phyloP scores from a whole-genome alignment of 2,113 vertebrate species.

The Apeltes quadracus region DNA sequence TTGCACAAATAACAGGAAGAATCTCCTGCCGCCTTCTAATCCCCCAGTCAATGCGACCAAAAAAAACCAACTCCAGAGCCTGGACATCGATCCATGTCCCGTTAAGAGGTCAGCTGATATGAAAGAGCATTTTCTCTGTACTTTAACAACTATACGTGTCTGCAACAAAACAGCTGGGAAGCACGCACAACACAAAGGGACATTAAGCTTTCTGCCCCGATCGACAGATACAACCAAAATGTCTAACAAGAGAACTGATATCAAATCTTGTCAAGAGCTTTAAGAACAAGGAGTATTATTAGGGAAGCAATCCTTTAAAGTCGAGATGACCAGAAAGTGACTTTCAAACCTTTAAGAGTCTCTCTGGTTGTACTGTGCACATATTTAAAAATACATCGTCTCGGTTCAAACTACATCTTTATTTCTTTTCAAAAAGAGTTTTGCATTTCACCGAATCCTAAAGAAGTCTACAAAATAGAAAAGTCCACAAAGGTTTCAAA shows the following conservation, averaged over 20 bases:
- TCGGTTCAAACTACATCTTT: background rate
- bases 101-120: constrained; percentile 17
- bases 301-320: background rate
- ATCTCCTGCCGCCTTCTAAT: background rate
- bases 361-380: background rate
- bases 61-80: constrained; percentile 15
- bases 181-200: background rate
- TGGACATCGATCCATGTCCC: constrained; percentile 16
- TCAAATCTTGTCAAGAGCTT: background rate
- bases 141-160: background rate
- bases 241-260: background rate
- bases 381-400: background rate
- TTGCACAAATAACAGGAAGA: background rate
- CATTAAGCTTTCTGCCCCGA: background rate
- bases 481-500: background rate
- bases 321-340: background rate
- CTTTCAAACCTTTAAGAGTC: background rate
- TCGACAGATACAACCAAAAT: background rate
- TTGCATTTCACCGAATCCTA: background rate
- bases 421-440: background rate
- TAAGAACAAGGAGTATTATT: background rate
- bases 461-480: background rate
- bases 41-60: constrained; percentile 2
- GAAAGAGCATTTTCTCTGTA: constrained; percentile 14
- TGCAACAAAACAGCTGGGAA: constrained; percentile 1